These are phyloP conservation scores for Coluber constrictor DNA, from an alignment of 2,797 vertebrate genomes.

Conservation along the genomic window DNA sequence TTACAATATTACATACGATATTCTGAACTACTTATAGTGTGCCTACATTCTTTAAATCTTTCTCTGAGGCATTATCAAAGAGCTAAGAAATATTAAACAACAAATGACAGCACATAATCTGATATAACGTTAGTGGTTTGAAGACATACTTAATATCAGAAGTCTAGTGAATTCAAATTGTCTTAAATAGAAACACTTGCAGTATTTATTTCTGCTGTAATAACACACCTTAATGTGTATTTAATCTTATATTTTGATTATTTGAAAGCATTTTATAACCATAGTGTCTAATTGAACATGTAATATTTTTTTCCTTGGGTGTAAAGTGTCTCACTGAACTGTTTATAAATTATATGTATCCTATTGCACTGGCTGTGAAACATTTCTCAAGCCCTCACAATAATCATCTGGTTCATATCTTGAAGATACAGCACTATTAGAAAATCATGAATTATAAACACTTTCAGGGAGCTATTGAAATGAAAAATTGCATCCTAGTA, in stretches of 20 bases:
- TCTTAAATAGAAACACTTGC: not conserved
- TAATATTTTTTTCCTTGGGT: not conserved
- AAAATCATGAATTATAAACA: constrained; percentile 21
- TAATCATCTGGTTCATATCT: not conserved
- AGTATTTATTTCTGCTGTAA: constrained; percentile 25
- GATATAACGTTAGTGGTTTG: not conserved
- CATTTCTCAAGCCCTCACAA: not conserved
- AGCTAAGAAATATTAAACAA: not conserved
- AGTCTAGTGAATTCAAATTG: not conserved
- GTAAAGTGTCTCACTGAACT: constrained; percentile 6
- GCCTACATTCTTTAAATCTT: not conserved
- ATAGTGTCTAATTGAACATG: constrained; percentile 6
- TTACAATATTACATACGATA: not conserved
- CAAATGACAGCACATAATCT: not conserved
- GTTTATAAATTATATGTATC: not conserved
- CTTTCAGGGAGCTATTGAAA: constrained; percentile 5
- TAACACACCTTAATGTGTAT: constrained; percentile 12
- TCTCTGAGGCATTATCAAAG: not conserved
- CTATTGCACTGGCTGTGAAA: not conserved
- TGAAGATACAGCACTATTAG: not conserved
- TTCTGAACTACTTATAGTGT: not conserved
- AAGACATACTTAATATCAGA: not conserved
- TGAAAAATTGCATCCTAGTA: not conserved
- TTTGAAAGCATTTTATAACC: not conserved
- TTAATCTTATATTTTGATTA: constrained; percentile 5